Base-by-base conservation (phyloP, 35 echinoderm and acorn worm species). In the Stichopus chloronotus region DNA sequence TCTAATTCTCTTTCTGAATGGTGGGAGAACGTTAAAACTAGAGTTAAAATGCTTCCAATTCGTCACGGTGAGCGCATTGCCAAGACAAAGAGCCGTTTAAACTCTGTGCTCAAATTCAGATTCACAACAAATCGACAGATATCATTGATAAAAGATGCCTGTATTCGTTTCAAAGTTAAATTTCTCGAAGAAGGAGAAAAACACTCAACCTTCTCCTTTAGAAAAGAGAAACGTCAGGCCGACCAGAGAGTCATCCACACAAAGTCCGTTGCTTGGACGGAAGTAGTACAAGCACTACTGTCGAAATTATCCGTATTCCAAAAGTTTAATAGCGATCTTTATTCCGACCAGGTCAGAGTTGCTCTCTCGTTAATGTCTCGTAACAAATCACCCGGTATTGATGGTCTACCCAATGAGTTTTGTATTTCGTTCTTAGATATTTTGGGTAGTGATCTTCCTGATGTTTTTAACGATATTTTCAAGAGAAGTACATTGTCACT, bases 11-110 rank as follows among this genome's bases (percentile, higher is more conserved):
- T 88, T 13, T 60, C 58, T 30, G 86, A 63, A 21, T 88, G 86
- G 57, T 65, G 55, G 86, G n/a, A 88, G 23, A 43, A 88, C 16
- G 58, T 88, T 57, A 84, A 92, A 57, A 65, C n/a, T 58, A 83
- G 56, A 60, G 61, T 63, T 84, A 59, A 84, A 65, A 43, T 52
- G 12, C 56, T 92, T 59, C 14, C 80, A 9, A n/a, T 92, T 58
- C 21, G 19, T 11, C 7, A 83, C 7, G 55, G 52, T 55, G 53
- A 4, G 7, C 52, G 80, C 43, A 52, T 83, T 55, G 80, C 53
- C 55, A 43, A 55, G 25, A 17, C 43, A 55, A 56, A 56, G 14
- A 54, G 80, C 43, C 16, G 55, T 11, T 19, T 19, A 65, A 65
- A 0, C 61, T 11, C 61, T 65, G 4, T 65, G 61, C 19, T 65